Base-by-base conservation (phyloP, 2,113 vertebrate species). In the Lucifuga dentata region DNA sequence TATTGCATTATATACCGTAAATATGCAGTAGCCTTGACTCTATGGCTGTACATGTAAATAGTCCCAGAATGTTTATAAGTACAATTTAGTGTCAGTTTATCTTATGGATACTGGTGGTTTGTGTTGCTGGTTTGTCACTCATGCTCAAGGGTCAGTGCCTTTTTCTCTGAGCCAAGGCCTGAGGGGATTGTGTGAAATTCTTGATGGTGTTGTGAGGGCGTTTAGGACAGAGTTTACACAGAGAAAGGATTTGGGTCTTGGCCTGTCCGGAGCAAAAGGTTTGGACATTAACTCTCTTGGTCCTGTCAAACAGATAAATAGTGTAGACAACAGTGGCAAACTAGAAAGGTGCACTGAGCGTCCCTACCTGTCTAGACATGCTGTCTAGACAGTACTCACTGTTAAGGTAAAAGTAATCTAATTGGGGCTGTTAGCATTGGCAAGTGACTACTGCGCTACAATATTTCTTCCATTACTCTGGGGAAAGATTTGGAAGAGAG, bases 111-210 rank as follows among this genome's bases (percentile, higher is more conserved):
- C 17, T 26, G 56, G 49, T 11, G 56, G 53, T 51, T 59, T 78
- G 51, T 41, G 65, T 52, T 74, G 70, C 59, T 57, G 58, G 55
- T 79, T 69, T 73, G 68, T 74, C 76, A 59, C 45, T 73, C 19
- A 24, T 1, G 17, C 61, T 68, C 49, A 0, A 78, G 12, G 39
- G 71, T 67, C 64, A 48, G 49, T 74, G 63, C 43, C 51, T 86
- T 32, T 24, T 26, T 58, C 70, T 75, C 29, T 0, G 16, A 63
- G 68, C 38, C 2, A 20, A 35, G 58, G 57, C 45, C 46, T 81
- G 80, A 68, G 72, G 57, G 45, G 29, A 61, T 56, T 11, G 70
- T 93, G 92, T 88, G 92, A 93, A 89, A 93, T 93, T 92, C 91
- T 86, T 63, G 62, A 89, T 2, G 5, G 66, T 56, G 81, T 85